A percentile compares a stretch with the other conserved stretches of the same genome.
Conservation (phyloP, 2,113 vertebrate genomes). For the Arvicanthis niloticus region DNA sequence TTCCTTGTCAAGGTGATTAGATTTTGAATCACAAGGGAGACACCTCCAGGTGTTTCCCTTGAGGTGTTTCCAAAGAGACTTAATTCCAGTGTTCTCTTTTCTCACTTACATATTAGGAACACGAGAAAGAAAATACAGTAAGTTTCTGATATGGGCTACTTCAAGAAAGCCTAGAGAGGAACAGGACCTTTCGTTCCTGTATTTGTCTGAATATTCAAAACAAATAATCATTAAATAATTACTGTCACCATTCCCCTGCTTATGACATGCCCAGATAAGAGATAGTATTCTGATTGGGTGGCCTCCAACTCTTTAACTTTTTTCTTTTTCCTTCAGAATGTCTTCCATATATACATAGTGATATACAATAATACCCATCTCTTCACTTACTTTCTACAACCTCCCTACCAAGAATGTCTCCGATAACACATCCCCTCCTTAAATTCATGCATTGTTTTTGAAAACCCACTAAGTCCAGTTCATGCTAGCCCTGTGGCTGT, state of each 20-base stretch:
- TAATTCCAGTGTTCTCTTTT: background rate
- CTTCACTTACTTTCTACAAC: background rate
- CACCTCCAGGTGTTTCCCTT: background rate
- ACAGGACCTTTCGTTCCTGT: background rate
- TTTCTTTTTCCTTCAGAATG: background rate
- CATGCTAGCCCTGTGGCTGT: background rate
- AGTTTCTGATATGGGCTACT: background rate
- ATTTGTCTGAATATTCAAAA: background rate
- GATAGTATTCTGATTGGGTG: too few species aligned
- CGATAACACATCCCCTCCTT: background rate
- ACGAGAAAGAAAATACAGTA: background rate
- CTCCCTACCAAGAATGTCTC: background rate
- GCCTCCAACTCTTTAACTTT: background rate
- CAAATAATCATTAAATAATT: background rate
- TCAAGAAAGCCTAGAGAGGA: background rate
- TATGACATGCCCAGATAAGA: background rate
- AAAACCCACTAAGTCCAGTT: too few species aligned
- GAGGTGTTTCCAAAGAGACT: background rate
- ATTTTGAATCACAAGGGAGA: background rate
- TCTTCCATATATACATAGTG: background rate
- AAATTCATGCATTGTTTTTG: background rate
- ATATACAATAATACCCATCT: background rate
- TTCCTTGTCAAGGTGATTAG: background rate
- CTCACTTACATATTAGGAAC: background rate
- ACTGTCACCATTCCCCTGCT: background rate